A percentile compares a stretch with the other conserved stretches of the same genome.
Evolutionary conservation across 2,113 vertebrate species (phyloP).

Genomic region (Calidris pugnax): DNA sequence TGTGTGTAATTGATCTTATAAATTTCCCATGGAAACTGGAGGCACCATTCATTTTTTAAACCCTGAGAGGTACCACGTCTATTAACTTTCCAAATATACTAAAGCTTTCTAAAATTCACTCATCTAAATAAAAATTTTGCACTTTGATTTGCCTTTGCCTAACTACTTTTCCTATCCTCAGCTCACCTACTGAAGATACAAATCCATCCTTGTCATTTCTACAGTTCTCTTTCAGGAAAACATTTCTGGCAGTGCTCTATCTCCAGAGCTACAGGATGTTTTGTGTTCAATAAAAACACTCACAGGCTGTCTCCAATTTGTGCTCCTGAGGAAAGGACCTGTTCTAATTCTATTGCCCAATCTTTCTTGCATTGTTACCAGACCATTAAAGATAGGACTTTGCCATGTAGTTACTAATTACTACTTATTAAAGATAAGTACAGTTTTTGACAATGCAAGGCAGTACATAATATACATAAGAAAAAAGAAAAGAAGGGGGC

Average conservation of each 20-base stretch:
- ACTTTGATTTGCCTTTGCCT: background rate
- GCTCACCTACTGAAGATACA: background rate
- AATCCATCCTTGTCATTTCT: background rate
- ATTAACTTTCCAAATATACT: background rate
- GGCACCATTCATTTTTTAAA: background rate
- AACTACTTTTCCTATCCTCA: background rate
- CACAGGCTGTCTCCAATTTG: background rate
- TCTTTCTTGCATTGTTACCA: background rate
- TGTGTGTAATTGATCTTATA: background rate
- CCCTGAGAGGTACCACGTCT: background rate
- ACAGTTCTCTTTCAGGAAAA: background rate
- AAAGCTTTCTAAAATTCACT: background rate
- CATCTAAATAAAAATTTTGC: background rate
- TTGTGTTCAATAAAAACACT: background rate
- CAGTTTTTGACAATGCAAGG: background rate
- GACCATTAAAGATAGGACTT: background rate
- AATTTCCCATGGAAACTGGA: background rate
- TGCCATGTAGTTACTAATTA: conserved; percentile 12
- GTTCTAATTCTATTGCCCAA: background rate
- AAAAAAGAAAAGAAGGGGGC: background rate
- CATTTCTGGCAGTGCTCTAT: background rate
- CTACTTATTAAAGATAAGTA: background rate
- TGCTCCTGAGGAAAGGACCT: background rate
- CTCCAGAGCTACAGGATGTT: background rate
- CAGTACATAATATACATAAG: background rate